These are phyloP conservation scores for Corythoichthys haematopterus DNA, from an alignment of 2,113 vertebrate genomes.

Conservation along the genomic window DNA sequence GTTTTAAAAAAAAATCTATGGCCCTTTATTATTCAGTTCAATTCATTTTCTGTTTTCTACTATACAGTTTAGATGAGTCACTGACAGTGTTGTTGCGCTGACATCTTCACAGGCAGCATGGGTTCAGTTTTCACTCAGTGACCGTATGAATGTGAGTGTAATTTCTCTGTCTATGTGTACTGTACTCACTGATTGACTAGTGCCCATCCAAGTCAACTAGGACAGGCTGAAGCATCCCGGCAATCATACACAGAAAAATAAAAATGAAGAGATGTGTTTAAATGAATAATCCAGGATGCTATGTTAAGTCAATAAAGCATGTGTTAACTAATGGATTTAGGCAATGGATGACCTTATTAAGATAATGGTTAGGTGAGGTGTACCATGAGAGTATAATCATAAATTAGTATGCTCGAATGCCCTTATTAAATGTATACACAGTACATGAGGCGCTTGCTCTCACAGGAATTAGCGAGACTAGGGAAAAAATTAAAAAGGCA, in stretches of 20 bases:
- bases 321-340: slow-evolving; percentile 30
- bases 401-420: slow-evolving; percentile 12
- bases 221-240: background rate
- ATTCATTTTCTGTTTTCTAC: no score
- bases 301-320: slow-evolving; percentile 18
- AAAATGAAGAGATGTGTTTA: background rate
- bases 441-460: slow-evolving; percentile 3
- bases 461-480: slow-evolving; percentile 8
- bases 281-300: slow-evolving; percentile 6
- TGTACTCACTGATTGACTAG: background rate
- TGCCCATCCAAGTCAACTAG: background rate
- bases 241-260: background rate
- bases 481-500: slow-evolving; percentile 1
- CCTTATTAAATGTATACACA: slow-evolving; percentile 9
- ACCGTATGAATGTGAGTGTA: background rate
- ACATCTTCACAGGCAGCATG: background rate
- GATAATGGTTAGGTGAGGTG: slow-evolving; percentile 18
- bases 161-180: background rate
- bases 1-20: no score
- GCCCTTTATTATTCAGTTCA: no score
- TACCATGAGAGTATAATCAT: slow-evolving; percentile 23
- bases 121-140: background rate
- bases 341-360: slow-evolving; percentile 31
- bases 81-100: background rate
- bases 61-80: background rate